A percentile compares a stretch with the other conserved stretches of the same genome.
These are phyloP conservation scores for Siniperca undulata DNA, from an alignment of 2,797 vertebrate species.

Conservation along the genomic window DNA sequence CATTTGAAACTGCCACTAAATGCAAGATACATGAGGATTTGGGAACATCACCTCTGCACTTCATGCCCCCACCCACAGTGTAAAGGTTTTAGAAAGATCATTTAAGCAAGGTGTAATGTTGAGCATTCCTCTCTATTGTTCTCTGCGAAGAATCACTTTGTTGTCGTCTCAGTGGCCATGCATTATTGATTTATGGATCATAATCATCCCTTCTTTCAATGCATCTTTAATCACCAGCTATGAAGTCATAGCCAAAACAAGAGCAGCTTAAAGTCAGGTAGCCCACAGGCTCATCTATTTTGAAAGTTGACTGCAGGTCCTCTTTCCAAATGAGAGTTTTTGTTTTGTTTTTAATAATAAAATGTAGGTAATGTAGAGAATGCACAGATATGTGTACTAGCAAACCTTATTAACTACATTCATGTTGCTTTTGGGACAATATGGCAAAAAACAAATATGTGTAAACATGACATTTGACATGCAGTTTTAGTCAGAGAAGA, in stretches of 20 bases:
- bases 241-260: slow-evolving; percentile 62
- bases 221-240: slow-evolving; percentile 77
- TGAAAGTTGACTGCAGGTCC: slow-evolving; percentile 41
- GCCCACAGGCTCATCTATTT: slow-evolving; percentile 27
- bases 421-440: neutral
- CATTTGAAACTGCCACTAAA: slow-evolving; percentile 43
- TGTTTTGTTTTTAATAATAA: neutral
- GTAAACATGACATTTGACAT: neutral
- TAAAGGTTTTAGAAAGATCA: slow-evolving; percentile 62
- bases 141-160: slow-evolving; percentile 76
- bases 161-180: slow-evolving; percentile 76
- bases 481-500: slow-evolving; percentile 1
- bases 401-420: neutral
- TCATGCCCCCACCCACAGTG: neutral
- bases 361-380: neutral
- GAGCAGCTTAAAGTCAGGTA: slow-evolving; percentile 55
- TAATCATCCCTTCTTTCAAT: slow-evolving; percentile 77
- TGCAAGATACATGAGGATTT: slow-evolving; percentile 60
- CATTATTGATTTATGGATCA: slow-evolving; percentile 84
- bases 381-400: neutral
- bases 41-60: slow-evolving; percentile 23
- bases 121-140: slow-evolving; percentile 65
- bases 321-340: slow-evolving; percentile 29
- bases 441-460: neutral
- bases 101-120: slow-evolving; percentile 78